Evolutionary conservation across 2,797 vertebrate species (phyloP).

Genomic region (Oryzias dopingdopingensis): DNA sequence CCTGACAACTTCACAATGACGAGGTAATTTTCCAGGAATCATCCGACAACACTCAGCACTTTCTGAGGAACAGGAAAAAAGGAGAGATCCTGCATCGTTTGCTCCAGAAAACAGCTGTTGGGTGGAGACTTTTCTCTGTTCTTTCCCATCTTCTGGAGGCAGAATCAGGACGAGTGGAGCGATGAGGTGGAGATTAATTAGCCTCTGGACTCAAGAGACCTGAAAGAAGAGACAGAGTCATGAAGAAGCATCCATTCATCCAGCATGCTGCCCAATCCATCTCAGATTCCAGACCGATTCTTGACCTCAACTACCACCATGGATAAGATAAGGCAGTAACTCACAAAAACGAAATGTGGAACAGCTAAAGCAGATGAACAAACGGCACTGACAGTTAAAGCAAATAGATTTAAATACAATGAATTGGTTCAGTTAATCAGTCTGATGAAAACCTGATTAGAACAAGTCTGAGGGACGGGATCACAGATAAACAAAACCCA

Average conservation of each 20-base stretch:
- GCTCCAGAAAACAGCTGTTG: constrained; percentile 54
- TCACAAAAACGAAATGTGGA: no score
- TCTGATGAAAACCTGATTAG: no score
- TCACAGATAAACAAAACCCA: no score
- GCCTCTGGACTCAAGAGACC: constrained; percentile 88
- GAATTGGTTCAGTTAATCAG: no score
- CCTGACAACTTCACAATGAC: constrained; percentile 12
- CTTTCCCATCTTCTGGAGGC: constrained; percentile 53
- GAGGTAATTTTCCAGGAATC: constrained; percentile 16
- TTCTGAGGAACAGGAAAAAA: constrained; percentile 16
- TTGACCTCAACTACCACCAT: no score
- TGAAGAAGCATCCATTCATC: background rate
- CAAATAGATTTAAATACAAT: no score
- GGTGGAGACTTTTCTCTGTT: constrained; percentile 50
- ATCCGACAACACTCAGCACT: constrained; percentile 24
- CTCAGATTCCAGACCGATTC: no score
- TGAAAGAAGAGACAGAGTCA: constrained; percentile 41
- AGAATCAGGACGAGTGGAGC: constrained; percentile 32
- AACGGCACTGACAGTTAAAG: no score
- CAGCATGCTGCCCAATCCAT: no score
- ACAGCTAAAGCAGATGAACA: no score
- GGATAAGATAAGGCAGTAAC: no score
- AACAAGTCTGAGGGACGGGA: no score
- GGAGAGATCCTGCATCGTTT: constrained; percentile 28
- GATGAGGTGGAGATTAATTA: constrained; percentile 59